A percentile compares a stretch with the other conserved stretches of the same genome.
These are phyloP conservation scores for Lordiphosa mommai DNA, from an alignment of 1,140 invertebrate species.

Conservation along the genomic window DNA sequence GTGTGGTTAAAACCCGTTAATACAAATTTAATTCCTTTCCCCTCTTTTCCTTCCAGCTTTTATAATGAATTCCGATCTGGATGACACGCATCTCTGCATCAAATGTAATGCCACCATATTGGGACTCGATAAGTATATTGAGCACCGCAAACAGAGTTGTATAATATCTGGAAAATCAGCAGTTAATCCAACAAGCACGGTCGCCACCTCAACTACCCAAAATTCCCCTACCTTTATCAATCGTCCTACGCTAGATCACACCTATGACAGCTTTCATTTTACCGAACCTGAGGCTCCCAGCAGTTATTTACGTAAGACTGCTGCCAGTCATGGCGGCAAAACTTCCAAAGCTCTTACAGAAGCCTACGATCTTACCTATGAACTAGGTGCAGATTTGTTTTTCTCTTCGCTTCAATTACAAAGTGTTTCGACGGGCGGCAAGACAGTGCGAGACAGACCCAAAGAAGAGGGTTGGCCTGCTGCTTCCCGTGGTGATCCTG, in stretches of 20 bases:
- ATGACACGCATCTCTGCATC: conserved; percentile 91
- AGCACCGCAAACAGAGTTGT: conserved; percentile 86
- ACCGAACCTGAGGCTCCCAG: conserved; percentile 79
- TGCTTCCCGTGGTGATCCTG: conserved; percentile 78
- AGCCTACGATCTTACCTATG: conserved; percentile 79
- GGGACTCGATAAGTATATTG: conserved; percentile 90
- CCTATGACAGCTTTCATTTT: conserved; percentile 67
- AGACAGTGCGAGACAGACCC: conserved; percentile 47
- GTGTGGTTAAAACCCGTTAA: background rate
- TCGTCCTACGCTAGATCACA: conserved; percentile 42
- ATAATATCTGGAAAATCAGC: conserved; percentile 57
- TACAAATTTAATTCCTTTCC: background rate
- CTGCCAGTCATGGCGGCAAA: conserved; percentile 62
- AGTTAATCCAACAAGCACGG: background rate
- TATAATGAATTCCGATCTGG: conserved; percentile 83
- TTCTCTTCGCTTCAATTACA: conserved; percentile 92
- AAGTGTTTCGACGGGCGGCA: conserved; percentile 84
- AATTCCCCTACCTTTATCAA: conserved; percentile 45
- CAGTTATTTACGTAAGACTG: conserved; percentile 48
- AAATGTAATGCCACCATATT: conserved; percentile 90
- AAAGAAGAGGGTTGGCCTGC: conserved; percentile 41
- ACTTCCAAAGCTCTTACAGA: conserved; percentile 61
- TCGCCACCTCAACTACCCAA: conserved; percentile 19
- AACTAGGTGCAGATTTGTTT: conserved; percentile 89
- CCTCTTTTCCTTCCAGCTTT: background rate